phyloP scores from a whole-genome alignment of 2,797 vertebrate species.

The Sarcophilus harrisii region DNA sequence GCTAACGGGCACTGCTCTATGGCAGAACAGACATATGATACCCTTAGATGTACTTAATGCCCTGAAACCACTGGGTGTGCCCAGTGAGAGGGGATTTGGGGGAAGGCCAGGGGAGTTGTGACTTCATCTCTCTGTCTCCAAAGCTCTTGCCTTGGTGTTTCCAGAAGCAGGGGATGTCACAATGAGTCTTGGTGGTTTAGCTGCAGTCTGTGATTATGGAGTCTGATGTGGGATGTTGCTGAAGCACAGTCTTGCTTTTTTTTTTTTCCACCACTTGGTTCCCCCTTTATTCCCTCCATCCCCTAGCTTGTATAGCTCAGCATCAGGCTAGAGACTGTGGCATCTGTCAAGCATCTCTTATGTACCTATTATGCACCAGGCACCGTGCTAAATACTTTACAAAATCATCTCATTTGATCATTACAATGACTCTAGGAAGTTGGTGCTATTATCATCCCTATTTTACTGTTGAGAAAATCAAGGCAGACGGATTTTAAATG shows the following conservation, averaged over 20 bases:
- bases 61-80: background rate
- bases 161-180: background rate
- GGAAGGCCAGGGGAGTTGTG: background rate
- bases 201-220: background rate
- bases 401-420: background rate
- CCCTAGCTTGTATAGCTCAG: background rate
- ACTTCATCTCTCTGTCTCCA: background rate
- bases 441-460: too few species aligned
- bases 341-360: background rate
- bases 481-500: background rate
- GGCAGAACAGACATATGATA: background rate
- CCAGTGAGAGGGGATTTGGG: background rate
- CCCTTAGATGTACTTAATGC: background rate
- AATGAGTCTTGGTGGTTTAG: background rate
- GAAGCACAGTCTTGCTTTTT: background rate
- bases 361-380: background rate
- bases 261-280: background rate
- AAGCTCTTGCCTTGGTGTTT: conserved; percentile 8
- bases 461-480: too few species aligned
- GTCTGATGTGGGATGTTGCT: background rate
- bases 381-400: background rate
- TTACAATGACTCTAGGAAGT: background rate
- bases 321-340: background rate
- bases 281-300: background rate
- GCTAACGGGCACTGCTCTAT: accelerated